Conservation (phyloP, 2,888 invertebrate genomes). For the Tachystola acroxantha region DNA sequence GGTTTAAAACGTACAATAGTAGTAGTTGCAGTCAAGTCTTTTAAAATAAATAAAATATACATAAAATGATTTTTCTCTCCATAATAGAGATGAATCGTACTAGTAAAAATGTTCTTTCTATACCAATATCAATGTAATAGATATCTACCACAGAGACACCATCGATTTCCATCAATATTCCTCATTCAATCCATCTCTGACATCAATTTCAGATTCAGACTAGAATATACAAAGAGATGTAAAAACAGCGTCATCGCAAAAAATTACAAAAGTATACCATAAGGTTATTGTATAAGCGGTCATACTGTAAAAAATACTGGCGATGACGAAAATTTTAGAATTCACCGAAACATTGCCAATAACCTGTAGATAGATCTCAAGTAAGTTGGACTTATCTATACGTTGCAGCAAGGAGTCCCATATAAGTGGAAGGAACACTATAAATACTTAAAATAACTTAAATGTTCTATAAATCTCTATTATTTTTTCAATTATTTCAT, state of each 20-base stretch:
- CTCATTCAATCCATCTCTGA: constrained; percentile 46
- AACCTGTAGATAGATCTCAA: constrained; percentile 52
- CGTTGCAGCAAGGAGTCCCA: too few species aligned
- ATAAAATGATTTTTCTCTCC: neutral
- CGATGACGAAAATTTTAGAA: constrained; percentile 48
- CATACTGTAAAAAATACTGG: constrained; percentile 62
- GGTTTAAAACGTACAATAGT: neutral
- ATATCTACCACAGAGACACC: too few species aligned
- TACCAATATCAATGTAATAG: neutral
- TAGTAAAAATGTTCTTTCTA: neutral
- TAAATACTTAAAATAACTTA: too few species aligned
- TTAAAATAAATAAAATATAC: constrained; percentile 2
- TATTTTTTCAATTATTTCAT: too few species aligned
- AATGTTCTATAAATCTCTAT: too few species aligned
- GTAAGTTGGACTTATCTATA: constrained; percentile 45
- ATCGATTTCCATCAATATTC: constrained; percentile 16
- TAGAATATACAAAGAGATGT: constrained; percentile 45
- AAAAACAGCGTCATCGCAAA: constrained; percentile 20
- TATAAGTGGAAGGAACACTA: too few species aligned
- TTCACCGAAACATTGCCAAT: constrained; percentile 38
- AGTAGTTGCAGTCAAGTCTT: neutral
- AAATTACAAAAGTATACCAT: constrained; percentile 24
- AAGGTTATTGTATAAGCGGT: constrained; percentile 21
- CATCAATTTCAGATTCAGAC: constrained; percentile 44
- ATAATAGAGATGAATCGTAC: neutral